Evolutionary conservation across 2,888 invertebrate species (phyloP).

Genomic region (Nemurella pictetii): DNA sequence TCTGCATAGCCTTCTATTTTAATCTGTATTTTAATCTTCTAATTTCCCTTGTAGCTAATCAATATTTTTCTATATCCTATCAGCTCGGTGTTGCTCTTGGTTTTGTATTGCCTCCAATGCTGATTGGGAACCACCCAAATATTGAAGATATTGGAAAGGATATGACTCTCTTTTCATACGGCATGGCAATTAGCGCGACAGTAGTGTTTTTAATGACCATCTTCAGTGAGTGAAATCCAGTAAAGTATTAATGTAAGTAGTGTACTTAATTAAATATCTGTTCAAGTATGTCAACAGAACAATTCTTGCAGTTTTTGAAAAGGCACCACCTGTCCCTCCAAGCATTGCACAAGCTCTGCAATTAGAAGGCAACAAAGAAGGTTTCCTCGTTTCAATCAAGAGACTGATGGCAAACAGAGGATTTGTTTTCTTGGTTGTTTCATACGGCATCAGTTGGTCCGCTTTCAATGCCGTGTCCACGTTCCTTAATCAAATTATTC

Average conservation of each 20-base stretch:
- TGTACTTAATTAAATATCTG: neutral
- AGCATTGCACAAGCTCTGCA: slow-evolving; percentile 77
- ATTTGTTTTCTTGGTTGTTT: slow-evolving; percentile 78
- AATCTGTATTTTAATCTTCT: no score
- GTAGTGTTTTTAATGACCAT: slow-evolving; percentile 79
- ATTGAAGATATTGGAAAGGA: slow-evolving; percentile 67
- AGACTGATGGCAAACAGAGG: slow-evolving; percentile 76
- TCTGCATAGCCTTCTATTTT: neutral
- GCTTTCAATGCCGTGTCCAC: slow-evolving; percentile 97
- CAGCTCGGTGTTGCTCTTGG: slow-evolving; percentile 57
- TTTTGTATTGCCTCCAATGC: slow-evolving; percentile 64
- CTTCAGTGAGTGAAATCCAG: slow-evolving; percentile 71
- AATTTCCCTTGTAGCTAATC: neutral
- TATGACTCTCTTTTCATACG: slow-evolving; percentile 81
- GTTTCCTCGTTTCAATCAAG: slow-evolving; percentile 73
- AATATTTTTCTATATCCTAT: neutral
- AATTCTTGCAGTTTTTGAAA: slow-evolving; percentile 77
- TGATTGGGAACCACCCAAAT: slow-evolving; percentile 66
- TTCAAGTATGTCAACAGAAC: neutral
- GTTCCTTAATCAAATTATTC: slow-evolving; percentile 83
- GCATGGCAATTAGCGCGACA: slow-evolving; percentile 80
- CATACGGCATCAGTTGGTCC: slow-evolving; percentile 94
- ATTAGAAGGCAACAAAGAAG: slow-evolving; percentile 55
- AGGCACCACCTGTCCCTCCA: slow-evolving; percentile 85
- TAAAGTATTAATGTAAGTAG: neutral